These are phyloP conservation scores for Acrobasis consociella DNA, from an alignment of 2,888 invertebrate species.

Conservation along the genomic window DNA sequence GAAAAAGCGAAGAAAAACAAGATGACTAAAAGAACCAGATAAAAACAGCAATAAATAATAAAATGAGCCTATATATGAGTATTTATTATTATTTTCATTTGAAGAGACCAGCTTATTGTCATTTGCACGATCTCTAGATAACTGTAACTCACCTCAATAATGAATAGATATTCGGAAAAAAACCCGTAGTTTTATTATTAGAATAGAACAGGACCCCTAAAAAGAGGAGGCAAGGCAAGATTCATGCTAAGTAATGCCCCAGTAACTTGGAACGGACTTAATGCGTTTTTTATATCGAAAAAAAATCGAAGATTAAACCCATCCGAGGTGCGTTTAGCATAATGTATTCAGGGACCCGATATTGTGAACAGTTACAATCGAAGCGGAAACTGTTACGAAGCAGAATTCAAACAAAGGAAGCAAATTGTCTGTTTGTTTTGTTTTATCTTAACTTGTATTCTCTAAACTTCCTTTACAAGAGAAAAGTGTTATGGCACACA, in stretches of 20 bases:
- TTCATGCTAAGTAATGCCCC: slow-evolving; percentile 20
- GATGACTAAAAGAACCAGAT: too few species aligned
- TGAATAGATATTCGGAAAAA: background rate
- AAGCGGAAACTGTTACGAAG: slow-evolving; percentile 39
- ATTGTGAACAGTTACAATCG: slow-evolving; percentile 52
- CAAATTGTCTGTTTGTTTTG: slow-evolving; percentile 35
- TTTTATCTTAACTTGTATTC: slow-evolving; percentile 30
- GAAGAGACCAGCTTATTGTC: background rate
- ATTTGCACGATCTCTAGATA: background rate
- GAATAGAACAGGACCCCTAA: background rate
- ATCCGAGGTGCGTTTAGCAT: slow-evolving; percentile 46
- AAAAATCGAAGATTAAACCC: slow-evolving; percentile 42
- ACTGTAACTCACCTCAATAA: background rate
- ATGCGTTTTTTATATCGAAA: slow-evolving; percentile 36
- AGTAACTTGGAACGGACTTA: slow-evolving; percentile 29
- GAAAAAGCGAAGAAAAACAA: too few species aligned
- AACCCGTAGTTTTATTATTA: background rate
- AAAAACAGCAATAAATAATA: too few species aligned
- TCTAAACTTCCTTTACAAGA: background rate
- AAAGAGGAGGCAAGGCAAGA: slow-evolving; percentile 11
- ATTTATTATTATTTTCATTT: too few species aligned
- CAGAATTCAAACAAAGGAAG: slow-evolving; percentile 33
- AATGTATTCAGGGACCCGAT: slow-evolving; percentile 59
- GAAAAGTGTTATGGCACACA: too few species aligned
- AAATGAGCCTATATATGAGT: too few species aligned